Evolutionary conservation across 2,113 vertebrate species (phyloP), one percentile per base, ranked within the genome.

Genomic region (Carassius carassius): DNA sequence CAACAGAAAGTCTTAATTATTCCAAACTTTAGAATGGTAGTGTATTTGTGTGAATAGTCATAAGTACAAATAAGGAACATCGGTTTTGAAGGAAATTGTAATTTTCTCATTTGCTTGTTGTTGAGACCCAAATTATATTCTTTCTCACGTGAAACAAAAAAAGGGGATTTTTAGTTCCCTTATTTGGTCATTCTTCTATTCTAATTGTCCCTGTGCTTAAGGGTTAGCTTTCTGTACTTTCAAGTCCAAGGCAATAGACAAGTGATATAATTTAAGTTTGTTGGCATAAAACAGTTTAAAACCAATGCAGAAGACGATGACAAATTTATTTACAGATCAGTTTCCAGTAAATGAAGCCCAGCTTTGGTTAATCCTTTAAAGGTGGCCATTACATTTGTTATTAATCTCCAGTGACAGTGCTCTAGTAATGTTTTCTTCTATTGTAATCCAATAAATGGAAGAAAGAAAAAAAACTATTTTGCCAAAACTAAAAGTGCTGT

Each of bases 391-490:
- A 83, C 49, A 86, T 81, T 80, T 85, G 87, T 88, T 63, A 81
- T 83, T 91, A 91, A 92, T 90, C 89, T 80, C 87, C 83, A 88
- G 88, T 87, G 92, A 90, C 88, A 90, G 89, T 73, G 75, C 87
- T 94, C 92, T 92, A 89, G 91, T 88, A 80, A 91, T 37, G 86
- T 85, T 91, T 83, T 82, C 83, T 85, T 16, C 87, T 86, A 58
- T 86, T 73, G 49, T 25, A 85, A 76, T 83, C 65, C 21, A 81
- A 86, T 54, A 74, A 60, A 75, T 81, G 56, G 25, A 63, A 70
- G 13, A 63, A 12, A 47, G 11, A 83, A 86, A 21, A 5, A 70
- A 10, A 19, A 84, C 62, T 51, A 13, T 80, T 21, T 74, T 44
- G 21, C 19, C 35, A 84, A 51, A 81, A 85, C 75, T 54, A 56